Evolutionary conservation across 2,888 invertebrate species (phyloP), one percentile per base, ranked within the genome.

Genomic region (Syrphus vitripennis): DNA sequence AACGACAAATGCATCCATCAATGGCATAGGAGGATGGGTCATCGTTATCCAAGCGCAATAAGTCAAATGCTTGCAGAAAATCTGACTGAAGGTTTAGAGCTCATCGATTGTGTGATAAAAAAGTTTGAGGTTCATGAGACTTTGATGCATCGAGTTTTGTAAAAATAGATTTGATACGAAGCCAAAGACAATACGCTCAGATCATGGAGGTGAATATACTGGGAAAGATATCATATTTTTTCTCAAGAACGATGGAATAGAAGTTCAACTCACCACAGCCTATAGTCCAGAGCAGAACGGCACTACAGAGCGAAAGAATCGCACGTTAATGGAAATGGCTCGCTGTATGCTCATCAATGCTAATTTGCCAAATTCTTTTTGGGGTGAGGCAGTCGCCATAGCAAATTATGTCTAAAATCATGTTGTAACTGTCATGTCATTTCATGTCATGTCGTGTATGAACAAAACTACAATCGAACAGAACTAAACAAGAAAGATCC

Each of bases 91-190:
- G n/a, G 19, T n/a, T 40, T 57, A 6, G 40, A 67, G 29, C 34
- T 71, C 14, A 69, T 70, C 10, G 61, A 53, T 69, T 70, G 42
- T 82, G 24, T 45, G 26, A 34, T 70, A 53, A 19, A 71, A 34
- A 78, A 79, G 63, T 74, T 29, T 1, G 83, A 88, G 53, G 83
- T 84, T 24, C 40, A 69, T 14, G 65, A 80, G 71, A 70, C 70
- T 55, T 69, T 88, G 0, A 67, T 69, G 21, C 24, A 16, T 87
- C n/a, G 45, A 45, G 48, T 70, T 87, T 42, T 65, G 72, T 12
- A 72, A 80, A 29, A 88, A 79, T 29, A 55, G 71, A 40, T 86
- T 86, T 34, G 50, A 31, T 16, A 74, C 34, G 26, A 67, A 37
- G 61, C 80, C 71, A 9, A 87, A 84, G 24, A 29, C 78, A 55